Conservation (phyloP, 2,797 vertebrate species). For the Syngnathus rostellatus region DNA sequence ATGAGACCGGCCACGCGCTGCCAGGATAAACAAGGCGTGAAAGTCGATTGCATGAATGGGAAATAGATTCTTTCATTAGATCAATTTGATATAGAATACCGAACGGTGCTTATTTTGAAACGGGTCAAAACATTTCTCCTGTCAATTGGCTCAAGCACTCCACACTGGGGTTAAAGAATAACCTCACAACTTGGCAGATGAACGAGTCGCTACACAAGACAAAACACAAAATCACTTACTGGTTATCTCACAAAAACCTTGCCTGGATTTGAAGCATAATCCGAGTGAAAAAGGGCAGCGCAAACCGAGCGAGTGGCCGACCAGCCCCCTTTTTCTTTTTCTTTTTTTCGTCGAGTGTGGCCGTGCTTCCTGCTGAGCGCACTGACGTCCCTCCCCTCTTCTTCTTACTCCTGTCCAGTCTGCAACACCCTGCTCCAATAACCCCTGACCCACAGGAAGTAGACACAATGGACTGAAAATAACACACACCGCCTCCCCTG, state of each 20-base stretch:
- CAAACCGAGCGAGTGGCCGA: constrained; percentile 33
- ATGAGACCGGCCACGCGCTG: neutral
- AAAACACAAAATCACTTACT: neutral
- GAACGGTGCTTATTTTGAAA: neutral
- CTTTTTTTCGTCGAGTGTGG: constrained; percentile 39
- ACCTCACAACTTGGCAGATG: neutral
- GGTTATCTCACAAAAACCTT: neutral
- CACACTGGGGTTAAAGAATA: neutral
- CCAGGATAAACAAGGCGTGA: neutral
- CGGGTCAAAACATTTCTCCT: neutral
- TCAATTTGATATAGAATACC: neutral
- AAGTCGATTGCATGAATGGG: neutral
- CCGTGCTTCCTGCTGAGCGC: constrained; percentile 70
- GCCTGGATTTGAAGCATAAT: constrained; percentile 11
- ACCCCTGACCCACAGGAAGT: constrained; percentile 94
- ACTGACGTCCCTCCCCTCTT: constrained; percentile 65
- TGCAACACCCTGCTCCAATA: constrained; percentile 85
- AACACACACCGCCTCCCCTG: constrained; percentile 72
- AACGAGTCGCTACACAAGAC: neutral
- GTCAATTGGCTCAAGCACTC: neutral
- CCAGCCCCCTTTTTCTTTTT: constrained; percentile 42
- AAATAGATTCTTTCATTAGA: neutral
- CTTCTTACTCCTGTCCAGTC: constrained; percentile 54
- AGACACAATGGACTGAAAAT: constrained; percentile 95
- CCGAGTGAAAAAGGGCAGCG: constrained; percentile 20